Conservation (phyloP, 1,140 invertebrate genomes). For the Trialeurodes vaporariorum region DNA sequence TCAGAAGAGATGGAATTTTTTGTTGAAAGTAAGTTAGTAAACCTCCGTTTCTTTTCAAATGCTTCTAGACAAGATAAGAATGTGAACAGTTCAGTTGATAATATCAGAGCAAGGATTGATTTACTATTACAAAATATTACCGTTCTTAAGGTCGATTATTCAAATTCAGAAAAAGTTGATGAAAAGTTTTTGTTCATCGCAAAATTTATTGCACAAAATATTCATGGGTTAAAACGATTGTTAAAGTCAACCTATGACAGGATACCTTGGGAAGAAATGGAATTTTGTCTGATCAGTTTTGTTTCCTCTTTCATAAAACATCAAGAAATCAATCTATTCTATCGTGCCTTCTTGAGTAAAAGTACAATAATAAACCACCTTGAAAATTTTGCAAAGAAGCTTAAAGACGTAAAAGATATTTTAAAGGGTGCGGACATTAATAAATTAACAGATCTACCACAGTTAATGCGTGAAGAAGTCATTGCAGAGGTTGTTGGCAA, state of each 20-base stretch:
- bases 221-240: conserved; percentile 18
- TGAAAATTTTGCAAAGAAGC: conserved; percentile 16
- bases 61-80: background rate
- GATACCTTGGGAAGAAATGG: conserved; percentile 21
- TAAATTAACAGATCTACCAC: conserved; percentile 9
- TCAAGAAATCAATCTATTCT: conserved; percentile 19
- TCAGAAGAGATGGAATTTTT: conserved; percentile 14
- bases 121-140: conserved; percentile 11
- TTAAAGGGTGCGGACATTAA: background rate
- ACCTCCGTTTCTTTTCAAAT: background rate
- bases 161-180: conserved; percentile 5
- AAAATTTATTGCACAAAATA: conserved; percentile 8
- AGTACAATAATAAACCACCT: conserved; percentile 14
- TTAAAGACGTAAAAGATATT: conserved; percentile 10
- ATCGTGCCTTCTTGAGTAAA: conserved; percentile 14
- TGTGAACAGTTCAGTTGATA: background rate
- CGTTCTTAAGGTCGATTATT: conserved; percentile 4
- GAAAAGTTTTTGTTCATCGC: conserved; percentile 10
- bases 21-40: conserved; percentile 15
- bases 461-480: conserved; percentile 14
- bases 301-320: conserved; percentile 15
- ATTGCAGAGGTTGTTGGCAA: conserved; percentile 16
- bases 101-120: conserved; percentile 2
- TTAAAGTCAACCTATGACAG: conserved; percentile 14
- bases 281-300: conserved; percentile 22